A percentile compares a stretch with the other conserved stretches of the same genome.
phyloP scores from a whole-genome alignment of 2,797 vertebrate species.

The Esox masquinongy region DNA sequence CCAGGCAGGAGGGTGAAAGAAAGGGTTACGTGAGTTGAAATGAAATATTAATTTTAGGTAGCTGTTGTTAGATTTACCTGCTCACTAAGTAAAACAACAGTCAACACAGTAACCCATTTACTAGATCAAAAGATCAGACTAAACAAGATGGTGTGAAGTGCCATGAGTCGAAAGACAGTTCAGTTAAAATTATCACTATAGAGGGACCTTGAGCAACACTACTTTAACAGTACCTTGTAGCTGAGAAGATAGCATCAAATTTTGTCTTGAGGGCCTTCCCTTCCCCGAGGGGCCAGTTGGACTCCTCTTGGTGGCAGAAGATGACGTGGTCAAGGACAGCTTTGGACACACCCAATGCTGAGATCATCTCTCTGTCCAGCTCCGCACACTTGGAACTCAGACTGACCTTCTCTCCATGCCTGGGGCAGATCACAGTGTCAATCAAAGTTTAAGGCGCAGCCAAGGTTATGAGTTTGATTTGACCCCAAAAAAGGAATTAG shows the following conservation, averaged over 20 bases:
- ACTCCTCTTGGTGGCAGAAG: conserved; percentile 99
- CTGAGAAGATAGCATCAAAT: conserved; percentile 98
- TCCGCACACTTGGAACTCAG: conserved; percentile 94
- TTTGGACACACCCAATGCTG: conserved; percentile 90
- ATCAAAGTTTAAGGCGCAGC: background rate
- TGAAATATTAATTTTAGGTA: too few species aligned
- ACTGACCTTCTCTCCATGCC: conserved; percentile 86
- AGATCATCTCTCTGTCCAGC: conserved; percentile 94
- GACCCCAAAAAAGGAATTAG: too few species aligned
- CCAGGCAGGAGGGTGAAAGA: too few species aligned
- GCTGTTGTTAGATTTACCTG: too few species aligned
- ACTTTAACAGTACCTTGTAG: conserved; percentile 85
- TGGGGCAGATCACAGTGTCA: conserved; percentile 37
- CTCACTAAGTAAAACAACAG: too few species aligned
- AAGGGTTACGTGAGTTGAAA: too few species aligned
- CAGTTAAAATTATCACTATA: background rate
- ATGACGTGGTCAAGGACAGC: conserved; percentile 94
- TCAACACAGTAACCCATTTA: too few species aligned
- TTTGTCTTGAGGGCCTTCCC: conserved; percentile 96
- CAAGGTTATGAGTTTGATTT: too few species aligned
- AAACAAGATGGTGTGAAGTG: too few species aligned
- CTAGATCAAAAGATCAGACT: too few species aligned
- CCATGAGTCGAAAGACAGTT: background rate
- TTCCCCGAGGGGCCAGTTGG: conserved; percentile 96
- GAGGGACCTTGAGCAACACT: background rate